Evolutionary conservation across 2,797 vertebrate species (phyloP), one percentile per base, ranked within the genome.

Genomic region (Synaphobranchus kaupii): DNA sequence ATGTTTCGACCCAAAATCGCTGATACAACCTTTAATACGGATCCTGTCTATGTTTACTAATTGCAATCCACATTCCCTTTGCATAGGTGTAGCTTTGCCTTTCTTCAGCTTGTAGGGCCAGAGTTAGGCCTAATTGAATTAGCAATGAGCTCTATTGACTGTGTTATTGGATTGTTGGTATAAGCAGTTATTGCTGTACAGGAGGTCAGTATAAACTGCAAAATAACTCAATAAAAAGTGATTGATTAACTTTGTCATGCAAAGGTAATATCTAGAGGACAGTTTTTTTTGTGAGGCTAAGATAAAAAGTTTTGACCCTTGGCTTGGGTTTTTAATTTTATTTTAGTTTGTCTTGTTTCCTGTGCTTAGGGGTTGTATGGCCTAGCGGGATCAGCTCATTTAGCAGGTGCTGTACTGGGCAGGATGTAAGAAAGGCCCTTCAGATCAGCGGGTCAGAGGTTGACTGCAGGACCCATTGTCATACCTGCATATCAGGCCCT

Each of bases 401-500:
- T 89, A 87, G 44, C 94, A 93, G 93, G 89, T 92, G 93, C 88
- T 89, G 48, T 63, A 71, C 85, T 89, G 89, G 88, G 87, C 91
- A 93, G 93, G 93, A 94, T 88, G 54, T 92, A 93, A 93, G 94
- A 95, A 93, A 89, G 90, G 93, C 48, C 89, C 88, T 90, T 81
- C 47, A 68, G 85, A 89, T 91, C 4, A 22, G 89, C 90, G 85
- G 88, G 87, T 90, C 89, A 89, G 71, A 80, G 83, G 85, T 85
- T 54, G 82, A 82, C 86, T 91, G 90, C 58, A 88, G 87, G 88
- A 89, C 89, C 91, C 92, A 92, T 93, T 90, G 89, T 92, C 88
- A 90, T 91, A 91, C 89, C 91, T 92, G 91, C 82, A 50, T 54
- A 47, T 50, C 8, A 34, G 86, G 89, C 90, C 56, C 89, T n/a